Percentiles rank a stretch among this genome's conserved stretches.
These are phyloP conservation scores for Terrapene triunguis DNA, from an alignment of 2,113 vertebrate species.

Conservation along the genomic window DNA sequence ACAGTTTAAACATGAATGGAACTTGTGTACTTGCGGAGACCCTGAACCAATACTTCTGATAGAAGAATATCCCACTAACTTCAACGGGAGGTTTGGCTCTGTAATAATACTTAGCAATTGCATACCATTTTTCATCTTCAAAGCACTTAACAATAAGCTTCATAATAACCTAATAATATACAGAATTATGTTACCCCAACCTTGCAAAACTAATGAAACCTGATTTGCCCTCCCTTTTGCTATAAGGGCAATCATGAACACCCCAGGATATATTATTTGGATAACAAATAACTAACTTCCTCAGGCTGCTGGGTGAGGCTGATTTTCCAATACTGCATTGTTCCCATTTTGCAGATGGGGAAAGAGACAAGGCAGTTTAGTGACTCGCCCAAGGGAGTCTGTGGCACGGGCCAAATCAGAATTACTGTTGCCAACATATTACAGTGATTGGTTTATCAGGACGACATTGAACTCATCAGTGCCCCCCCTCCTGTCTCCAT, in stretches of 20 bases:
- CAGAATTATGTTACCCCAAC: not conserved
- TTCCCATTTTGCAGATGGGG: too few relatives aligned
- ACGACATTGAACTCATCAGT: too few relatives aligned
- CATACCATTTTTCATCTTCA: not conserved
- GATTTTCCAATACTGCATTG: too few relatives aligned
- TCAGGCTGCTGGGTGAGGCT: not conserved
- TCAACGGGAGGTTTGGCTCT: not conserved
- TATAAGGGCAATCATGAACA: not conserved
- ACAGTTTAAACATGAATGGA: not conserved
- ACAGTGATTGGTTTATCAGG: too few relatives aligned
- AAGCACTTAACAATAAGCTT: not conserved
- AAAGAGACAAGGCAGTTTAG: not conserved
- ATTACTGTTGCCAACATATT: too few relatives aligned
- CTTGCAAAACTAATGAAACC: not conserved
- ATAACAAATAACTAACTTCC: not conserved
- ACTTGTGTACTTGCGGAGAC: not conserved
- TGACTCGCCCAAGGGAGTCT: not conserved
- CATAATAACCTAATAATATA: not conserved
- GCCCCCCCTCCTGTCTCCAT: too few relatives aligned
- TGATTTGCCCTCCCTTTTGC: not conserved
- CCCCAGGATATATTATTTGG: not conserved
- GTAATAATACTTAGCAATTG: not conserved
- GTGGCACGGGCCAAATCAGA: too few relatives aligned
- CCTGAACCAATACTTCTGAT: not conserved
- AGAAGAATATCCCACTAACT: not conserved